Conservation (phyloP, 1,140 invertebrate genomes). For the Micrasema longulum region DNA sequence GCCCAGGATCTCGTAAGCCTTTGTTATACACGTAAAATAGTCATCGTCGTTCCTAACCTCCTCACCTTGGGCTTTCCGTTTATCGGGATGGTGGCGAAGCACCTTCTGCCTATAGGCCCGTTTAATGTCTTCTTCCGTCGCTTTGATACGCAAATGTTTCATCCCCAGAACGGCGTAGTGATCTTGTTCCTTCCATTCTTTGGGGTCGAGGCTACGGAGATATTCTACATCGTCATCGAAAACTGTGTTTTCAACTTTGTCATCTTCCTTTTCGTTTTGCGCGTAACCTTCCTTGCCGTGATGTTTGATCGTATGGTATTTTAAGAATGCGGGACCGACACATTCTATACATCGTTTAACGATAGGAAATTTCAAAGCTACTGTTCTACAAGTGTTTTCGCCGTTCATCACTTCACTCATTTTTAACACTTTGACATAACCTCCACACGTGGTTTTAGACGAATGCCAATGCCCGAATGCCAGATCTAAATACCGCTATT, state of each 20-base stretch:
- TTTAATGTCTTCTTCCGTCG: slow-evolving; percentile 93
- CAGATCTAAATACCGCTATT: neutral
- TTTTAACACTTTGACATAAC: slow-evolving; percentile 47
- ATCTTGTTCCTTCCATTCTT: slow-evolving; percentile 97
- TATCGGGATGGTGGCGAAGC: slow-evolving; percentile 97
- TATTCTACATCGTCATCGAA: slow-evolving; percentile 88
- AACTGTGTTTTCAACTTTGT: slow-evolving; percentile 70
- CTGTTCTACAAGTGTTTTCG: slow-evolving; percentile 31
- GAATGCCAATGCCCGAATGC: slow-evolving; percentile 10
- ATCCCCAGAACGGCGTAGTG: slow-evolving; percentile 96
- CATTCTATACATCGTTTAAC: slow-evolving; percentile 63
- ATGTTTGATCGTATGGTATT: slow-evolving; percentile 60
- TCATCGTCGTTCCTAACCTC: slow-evolving; percentile 88
- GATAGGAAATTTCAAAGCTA: slow-evolving; percentile 33
- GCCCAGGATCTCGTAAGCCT: slow-evolving; percentile 84
- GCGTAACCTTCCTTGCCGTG: slow-evolving; percentile 57
- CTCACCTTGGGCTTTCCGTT: slow-evolving; percentile 89
- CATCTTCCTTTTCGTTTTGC: slow-evolving; percentile 63
- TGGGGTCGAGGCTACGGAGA: slow-evolving; percentile 91
- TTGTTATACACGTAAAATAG: slow-evolving; percentile 99
- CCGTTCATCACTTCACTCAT: slow-evolving; percentile 41
- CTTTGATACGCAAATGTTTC: slow-evolving; percentile 80
- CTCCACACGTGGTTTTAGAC: slow-evolving; percentile 42
- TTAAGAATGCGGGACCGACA: slow-evolving; percentile 61
- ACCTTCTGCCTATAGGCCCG: slow-evolving; percentile 93